These are phyloP conservation scores for Amitus sp. DNA, from an alignment of 2,888 invertebrate species.

Conservation along the genomic window DNA sequence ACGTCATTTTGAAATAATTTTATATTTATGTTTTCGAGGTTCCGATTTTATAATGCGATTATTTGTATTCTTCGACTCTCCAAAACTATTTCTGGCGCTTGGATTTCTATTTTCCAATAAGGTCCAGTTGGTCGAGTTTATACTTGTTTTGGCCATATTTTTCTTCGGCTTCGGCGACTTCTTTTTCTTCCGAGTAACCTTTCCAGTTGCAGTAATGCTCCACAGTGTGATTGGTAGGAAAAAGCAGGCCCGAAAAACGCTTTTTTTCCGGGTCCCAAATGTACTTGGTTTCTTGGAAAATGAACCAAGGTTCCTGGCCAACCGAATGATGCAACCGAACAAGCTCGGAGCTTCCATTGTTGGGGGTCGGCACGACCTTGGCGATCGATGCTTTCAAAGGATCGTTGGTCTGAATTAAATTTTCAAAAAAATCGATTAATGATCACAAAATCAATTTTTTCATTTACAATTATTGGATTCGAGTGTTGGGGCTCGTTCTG, in stretches of 20 bases:
- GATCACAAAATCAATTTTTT: too few relatives aligned
- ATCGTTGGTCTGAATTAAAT: conserved; percentile 77
- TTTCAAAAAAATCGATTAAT: too few relatives aligned
- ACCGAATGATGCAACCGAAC: conserved; percentile 78
- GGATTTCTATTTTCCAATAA: too few relatives aligned
- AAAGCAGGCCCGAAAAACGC: conserved; percentile 82
- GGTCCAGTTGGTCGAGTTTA: too few relatives aligned
- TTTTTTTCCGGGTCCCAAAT: conserved; percentile 87
- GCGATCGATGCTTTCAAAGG: conserved; percentile 83
- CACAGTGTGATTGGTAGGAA: conserved; percentile 81
- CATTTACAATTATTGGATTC: too few relatives aligned
- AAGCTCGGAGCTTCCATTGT: conserved; percentile 97
- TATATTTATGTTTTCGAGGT: too few relatives aligned
- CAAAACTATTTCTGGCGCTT: too few relatives aligned
- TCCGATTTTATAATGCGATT: too few relatives aligned
- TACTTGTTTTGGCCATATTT: conserved; percentile 93
- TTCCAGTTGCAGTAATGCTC: conserved; percentile 84
- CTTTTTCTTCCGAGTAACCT: conserved; percentile 86
- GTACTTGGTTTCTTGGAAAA: conserved; percentile 98
- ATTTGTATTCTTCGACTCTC: too few relatives aligned
- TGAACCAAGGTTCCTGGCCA: conserved; percentile 81
- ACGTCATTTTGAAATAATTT: too few relatives aligned
- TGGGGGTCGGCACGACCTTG: conserved; percentile 95
- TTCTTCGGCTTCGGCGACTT: conserved; percentile 78
- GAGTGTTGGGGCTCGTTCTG: too few relatives aligned